Base-by-base conservation (phyloP, 1,140 invertebrate species). In the Phenacoccus solenopsis region DNA sequence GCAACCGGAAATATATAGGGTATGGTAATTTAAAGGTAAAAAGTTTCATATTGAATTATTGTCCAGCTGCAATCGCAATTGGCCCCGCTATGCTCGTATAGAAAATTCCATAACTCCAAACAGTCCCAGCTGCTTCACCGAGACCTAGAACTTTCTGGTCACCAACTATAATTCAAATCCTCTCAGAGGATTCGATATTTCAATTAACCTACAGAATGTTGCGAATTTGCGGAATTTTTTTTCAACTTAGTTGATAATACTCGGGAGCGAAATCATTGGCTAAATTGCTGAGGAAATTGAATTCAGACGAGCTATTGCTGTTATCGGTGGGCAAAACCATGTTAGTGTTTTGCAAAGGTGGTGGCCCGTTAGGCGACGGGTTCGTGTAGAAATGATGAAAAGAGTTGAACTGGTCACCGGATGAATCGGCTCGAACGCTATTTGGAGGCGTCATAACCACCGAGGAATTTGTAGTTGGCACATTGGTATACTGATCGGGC, bases 181-280 rank as follows among this genome's bases (percentile, higher is more conserved):
- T n/a, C n/a, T n/a, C n/a, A n/a, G n/a, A n/a, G n/a, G n/a, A n/a
- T n/a, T n/a, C n/a, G n/a, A n/a, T n/a, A n/a, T n/a, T n/a, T n/a
- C n/a, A n/a, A n/a, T n/a, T n/a, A n/a, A n/a, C n/a, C n/a, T n/a
- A n/a, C n/a, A n/a, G n/a, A n/a, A n/a, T n/a, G n/a, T n/a, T n/a
- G n/a, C n/a, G n/a, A n/a, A n/a, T 57, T 25, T 27, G 38, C 24
- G 57, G 21, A 69, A 10, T 16, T 67, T 20, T 59, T 68, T 73
- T 75, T 82, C 78, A 82, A 76, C 86, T 88, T 80, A 92, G 88
- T 79, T 90, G 89, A 80, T 94, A 94, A 78, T 94, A 94, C 78
- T 94, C 92, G 0, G 91, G 91, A 0, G 89, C 90, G 77, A 93
- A 94, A 75, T 94, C 91, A 78, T 92, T 93, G 69, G 91, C 90